Evolutionary conservation across 2,888 invertebrate species (phyloP), one percentile per base, ranked within the genome.

Genomic region (Drosophila quasianomalipes): DNA sequence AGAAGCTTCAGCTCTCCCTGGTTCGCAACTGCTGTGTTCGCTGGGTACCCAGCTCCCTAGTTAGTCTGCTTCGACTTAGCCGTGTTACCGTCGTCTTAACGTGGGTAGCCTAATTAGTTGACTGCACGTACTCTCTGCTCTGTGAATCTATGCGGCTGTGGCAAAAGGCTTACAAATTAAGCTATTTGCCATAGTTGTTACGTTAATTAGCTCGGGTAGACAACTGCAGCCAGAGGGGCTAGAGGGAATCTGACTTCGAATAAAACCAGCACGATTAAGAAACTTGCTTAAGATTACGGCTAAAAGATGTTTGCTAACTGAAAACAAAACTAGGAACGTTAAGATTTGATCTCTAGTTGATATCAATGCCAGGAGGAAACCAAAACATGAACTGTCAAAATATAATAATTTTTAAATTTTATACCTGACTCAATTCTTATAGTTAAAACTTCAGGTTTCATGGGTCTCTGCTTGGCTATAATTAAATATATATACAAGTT

Each of bases 161-260:
- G 35, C 72, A 59, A 54, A 77, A 74, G 79, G 80, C 80, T 84
- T 80, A 87, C 89, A 84, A 85, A 85, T 85, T 84, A 85, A 84
- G 82, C 77, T 79, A 87, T 85, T 89, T 87, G 83, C 83, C 73
- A 74, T 62, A 68, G 67, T 61, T 83, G 77, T 71, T 76, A 70
- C 55, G 47, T 67, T 82, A 83, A 89, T 84, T 86, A 81, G 79
- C 74, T 39, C n/a, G 26, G 62, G 33, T 31, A 70, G 53, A 49
- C 44, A 70, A 59, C 33, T 31, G 60, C 22, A 9, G 44, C 5
- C 10, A 22, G 31, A 10, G 22, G n/a, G 19, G n/a, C 28, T 22
- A 12, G 10, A 10, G 30, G 5, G 0, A 22, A 30, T 9, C 16
- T 22, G 41, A 5, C 35, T 47, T 9, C 47, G 26, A 28, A 51